phyloP scores from a whole-genome alignment of 2,113 vertebrate genomes.

The Scopus umbretta region DNA sequence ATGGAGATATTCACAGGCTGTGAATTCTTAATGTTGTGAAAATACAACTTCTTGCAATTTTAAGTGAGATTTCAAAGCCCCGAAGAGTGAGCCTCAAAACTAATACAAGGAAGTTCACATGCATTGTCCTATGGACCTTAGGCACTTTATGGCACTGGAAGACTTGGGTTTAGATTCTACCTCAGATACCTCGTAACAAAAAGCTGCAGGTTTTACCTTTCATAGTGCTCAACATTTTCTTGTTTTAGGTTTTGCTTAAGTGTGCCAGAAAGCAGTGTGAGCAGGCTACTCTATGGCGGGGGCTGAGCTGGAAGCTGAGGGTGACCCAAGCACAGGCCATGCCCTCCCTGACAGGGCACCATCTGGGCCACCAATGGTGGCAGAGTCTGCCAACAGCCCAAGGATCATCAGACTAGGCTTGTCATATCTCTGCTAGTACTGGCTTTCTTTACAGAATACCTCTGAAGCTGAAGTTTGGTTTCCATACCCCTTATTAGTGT shows the following conservation, averaged over 20 bases:
- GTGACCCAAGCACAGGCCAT: neutral
- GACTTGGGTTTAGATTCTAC: neutral
- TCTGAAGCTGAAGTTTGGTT: neutral
- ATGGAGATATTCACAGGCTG: neutral
- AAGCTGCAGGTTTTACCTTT: neutral
- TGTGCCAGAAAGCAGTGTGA: neutral
- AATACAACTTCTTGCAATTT: neutral
- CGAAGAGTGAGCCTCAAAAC: neutral
- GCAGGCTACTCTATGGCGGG: rapidly evolving
- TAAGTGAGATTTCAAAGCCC: neutral
- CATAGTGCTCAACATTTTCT: neutral
- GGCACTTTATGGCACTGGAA: neutral
- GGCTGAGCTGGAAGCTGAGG: neutral
- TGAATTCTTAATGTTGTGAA: neutral
- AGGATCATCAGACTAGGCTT: neutral
- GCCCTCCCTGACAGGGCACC: neutral
- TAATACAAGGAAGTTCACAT: neutral
- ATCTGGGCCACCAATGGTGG: rapidly evolving
- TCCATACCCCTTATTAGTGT: neutral
- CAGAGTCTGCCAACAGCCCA: neutral
- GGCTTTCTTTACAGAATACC: neutral
- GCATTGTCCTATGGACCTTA: neutral
- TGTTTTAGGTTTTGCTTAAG: neutral
- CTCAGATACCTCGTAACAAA: neutral
- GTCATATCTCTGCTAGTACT: neutral